phyloP scores from a whole-genome alignment of 2,888 invertebrate genomes.

The Prosopocoilus inquinatus region DNA sequence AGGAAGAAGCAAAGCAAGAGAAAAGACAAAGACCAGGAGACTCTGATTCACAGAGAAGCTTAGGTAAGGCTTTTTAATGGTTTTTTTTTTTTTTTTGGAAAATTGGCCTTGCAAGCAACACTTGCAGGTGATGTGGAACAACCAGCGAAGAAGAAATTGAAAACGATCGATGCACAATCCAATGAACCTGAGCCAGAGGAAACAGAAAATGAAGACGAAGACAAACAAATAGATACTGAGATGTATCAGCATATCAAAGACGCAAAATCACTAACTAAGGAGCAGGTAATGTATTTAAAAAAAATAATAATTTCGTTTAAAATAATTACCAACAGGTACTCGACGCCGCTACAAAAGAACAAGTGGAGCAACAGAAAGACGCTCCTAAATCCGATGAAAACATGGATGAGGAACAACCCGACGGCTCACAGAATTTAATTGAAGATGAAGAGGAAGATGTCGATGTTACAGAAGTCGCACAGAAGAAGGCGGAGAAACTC shows the following conservation, averaged over 20 bases:
- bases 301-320: not conserved
- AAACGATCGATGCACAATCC: constrained; percentile 52
- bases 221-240: constrained; percentile 41
- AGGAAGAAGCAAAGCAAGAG: constrained; percentile 47
- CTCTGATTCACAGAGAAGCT: constrained; percentile 70
- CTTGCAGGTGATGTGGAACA: constrained; percentile 59
- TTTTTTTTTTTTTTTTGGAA: constrained; percentile 6
- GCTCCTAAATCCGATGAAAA: constrained; percentile 63
- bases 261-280: constrained; percentile 68
- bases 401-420: constrained; percentile 56
- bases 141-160: constrained; percentile 62
- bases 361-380: constrained; percentile 58
- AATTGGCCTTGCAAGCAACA: not conserved
- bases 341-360: constrained; percentile 80
- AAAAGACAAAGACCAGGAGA: constrained; percentile 70
- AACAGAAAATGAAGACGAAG: constrained; percentile 45
- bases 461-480: constrained; percentile 56
- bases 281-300: constrained; percentile 55
- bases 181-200: constrained; percentile 50
- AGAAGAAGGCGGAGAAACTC: constrained; percentile 53
- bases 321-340: constrained; percentile 52
- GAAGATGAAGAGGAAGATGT: constrained; percentile 56
- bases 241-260: constrained; percentile 84
- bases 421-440: constrained; percentile 54
- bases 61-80: constrained; percentile 56